Evolutionary conservation across 2,888 invertebrate species (phyloP).

Genomic region (Diplazon laetatorius): DNA sequence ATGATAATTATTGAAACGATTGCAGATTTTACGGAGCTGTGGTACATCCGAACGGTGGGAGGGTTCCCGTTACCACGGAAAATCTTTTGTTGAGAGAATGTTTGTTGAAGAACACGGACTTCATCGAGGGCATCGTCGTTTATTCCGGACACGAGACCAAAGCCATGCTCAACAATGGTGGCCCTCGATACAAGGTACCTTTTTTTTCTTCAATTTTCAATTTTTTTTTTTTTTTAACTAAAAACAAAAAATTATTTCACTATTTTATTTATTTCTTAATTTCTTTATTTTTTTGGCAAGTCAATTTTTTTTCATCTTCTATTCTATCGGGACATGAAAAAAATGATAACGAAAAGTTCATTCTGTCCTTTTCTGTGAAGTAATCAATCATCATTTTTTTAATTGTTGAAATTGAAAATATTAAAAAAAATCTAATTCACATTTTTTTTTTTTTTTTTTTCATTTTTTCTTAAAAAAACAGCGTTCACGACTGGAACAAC

Average conservation of each 20-base stretch:
- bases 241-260: background rate
- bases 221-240: too few relatives aligned
- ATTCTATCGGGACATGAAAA: too few relatives aligned
- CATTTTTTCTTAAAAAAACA: constrained; percentile 84
- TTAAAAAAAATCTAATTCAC: too few relatives aligned
- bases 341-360: too few relatives aligned
- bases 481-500: constrained; percentile 94
- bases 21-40: constrained; percentile 92
- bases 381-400: too few relatives aligned
- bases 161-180: constrained; percentile 98
- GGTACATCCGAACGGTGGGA: constrained; percentile 90
- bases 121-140: constrained; percentile 97
- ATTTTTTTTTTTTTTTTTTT: background rate
- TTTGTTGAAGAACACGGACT: constrained; percentile 97
- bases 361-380: too few relatives aligned
- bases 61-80: constrained; percentile 93
- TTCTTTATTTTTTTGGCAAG: too few relatives aligned
- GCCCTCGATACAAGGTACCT: constrained; percentile 87
- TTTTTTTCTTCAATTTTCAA: constrained; percentile 22
- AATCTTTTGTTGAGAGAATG: constrained; percentile 97
- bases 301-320: too few relatives aligned
- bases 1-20: background rate
- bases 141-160: constrained; percentile 99
- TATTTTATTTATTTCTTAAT: too few relatives aligned
- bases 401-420: too few relatives aligned